A percentile compares a stretch with the other conserved stretches of the same genome.
Conservation (phyloP, 2,113 vertebrate genomes). For the Struthio camelus region DNA sequence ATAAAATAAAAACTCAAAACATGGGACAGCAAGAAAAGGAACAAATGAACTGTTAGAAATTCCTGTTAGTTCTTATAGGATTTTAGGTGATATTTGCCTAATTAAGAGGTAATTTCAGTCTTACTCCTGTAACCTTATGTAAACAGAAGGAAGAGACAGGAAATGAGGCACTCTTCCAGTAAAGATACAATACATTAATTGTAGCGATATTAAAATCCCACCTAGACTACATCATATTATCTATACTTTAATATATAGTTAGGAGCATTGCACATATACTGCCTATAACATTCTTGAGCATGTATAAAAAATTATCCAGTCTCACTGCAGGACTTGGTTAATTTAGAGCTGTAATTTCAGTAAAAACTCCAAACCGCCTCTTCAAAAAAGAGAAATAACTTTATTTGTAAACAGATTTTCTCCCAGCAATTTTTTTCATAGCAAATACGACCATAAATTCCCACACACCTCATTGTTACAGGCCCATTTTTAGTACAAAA, state of each 20-base stretch:
- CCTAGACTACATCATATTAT: background rate
- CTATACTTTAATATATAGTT: background rate
- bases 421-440: background rate
- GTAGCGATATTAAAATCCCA: background rate
- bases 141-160: background rate
- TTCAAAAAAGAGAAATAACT: background rate
- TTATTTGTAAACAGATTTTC: background rate
- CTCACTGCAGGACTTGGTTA: background rate
- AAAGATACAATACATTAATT: background rate
- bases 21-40: background rate
- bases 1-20: background rate
- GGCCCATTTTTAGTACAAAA: background rate
- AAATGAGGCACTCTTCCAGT: background rate
- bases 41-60: background rate
- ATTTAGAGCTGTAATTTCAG: background rate
- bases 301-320: background rate
- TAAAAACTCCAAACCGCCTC: background rate
- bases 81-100: background rate
- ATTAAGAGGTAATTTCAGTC: background rate
- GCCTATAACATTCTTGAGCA: background rate
- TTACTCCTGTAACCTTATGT: background rate
- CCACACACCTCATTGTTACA: background rate
- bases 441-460: background rate
- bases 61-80: rapidly evolving
- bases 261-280: background rate